Base-by-base conservation (phyloP, 23 tunicate species). In the Phallusia fumigata region DNA sequence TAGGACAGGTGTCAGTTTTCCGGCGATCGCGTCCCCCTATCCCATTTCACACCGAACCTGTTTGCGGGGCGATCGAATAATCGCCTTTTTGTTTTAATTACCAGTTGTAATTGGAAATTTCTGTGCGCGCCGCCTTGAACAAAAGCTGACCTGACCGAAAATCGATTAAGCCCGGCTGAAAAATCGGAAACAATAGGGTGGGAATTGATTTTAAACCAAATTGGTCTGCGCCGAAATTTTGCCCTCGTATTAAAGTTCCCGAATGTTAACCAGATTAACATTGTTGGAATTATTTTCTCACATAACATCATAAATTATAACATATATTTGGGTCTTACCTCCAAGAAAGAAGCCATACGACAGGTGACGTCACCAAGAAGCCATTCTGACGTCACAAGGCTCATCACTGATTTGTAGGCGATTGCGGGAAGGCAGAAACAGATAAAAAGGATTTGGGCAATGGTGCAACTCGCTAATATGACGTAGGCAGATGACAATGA, bases 341-440 rank as follows among this genome's bases (percentile, higher is more conserved):
- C 65, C 40, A 92, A 22, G 51, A 92, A 92, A 0, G 97, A 88
- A 11, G 84, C 79, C 77, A 87, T 30, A 18, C 85, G 79, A 35
- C 97, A 92, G 0, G 87, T 35, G 64, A 83, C 52, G 76, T 92
- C 97, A 19, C 91, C 88, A 34, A 87, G 64, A 19, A 92, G 74
- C 97, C 97, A 92, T 31, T 90, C 92, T 52, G 79, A 52, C 65
- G 85, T 81, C 49, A 80, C 83, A 12, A 92, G 88, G 40, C 80
- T 80, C 91, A 92, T 92, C 36, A 87, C 30, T 19, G 91, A 87
- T 28, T 44, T 52, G 75, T 83, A 92, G 31, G 97, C 91, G 51
- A 53, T 73, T 30, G 88, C 87, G 0, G 97, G 97, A 30, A 92
- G 91, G 75, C 97, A 92, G 73, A 64, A 35, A 69, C 80, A 52